Percentiles rank a stretch among this genome's conserved stretches.
Conservation (phyloP, 2,113 vertebrate genomes). For the Perca fluviatilis region DNA sequence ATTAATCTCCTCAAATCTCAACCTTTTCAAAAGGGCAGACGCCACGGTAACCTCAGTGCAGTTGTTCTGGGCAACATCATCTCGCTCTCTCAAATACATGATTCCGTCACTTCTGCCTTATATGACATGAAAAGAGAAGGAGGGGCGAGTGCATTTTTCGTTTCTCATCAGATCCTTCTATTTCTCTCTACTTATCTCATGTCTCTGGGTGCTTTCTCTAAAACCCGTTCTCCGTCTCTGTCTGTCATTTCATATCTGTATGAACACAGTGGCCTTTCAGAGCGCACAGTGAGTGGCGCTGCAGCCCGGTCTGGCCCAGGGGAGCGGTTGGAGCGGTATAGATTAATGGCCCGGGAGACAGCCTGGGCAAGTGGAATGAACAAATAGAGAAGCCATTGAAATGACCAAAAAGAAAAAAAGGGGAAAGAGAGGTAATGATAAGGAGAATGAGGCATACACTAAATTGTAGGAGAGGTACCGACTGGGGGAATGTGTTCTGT, state of each 20-base stretch:
- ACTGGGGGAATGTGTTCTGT: constrained; percentile 40
- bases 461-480: constrained; percentile 32
- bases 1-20: constrained; percentile 74
- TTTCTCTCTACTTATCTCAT: constrained; percentile 62
- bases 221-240: constrained; percentile 70
- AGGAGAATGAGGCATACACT: constrained; percentile 53
- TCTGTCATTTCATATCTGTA: constrained; percentile 70
- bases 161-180: constrained; percentile 35
- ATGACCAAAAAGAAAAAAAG: constrained; percentile 38
- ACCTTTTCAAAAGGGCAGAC: constrained; percentile 72
- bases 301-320: constrained; percentile 55
- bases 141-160: constrained; percentile 8
- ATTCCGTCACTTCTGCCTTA: constrained; percentile 51
- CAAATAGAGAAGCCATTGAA: constrained; percentile 66
- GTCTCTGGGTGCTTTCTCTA: constrained; percentile 64
- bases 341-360: constrained; percentile 77
- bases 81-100: constrained; percentile 44
- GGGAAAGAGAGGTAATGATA: constrained; percentile 41
- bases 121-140: constrained; percentile 29
- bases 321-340: constrained; percentile 58
- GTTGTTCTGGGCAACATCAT: constrained; percentile 42
- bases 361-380: constrained; percentile 74
- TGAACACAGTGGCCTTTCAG: constrained; percentile 73
- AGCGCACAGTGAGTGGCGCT: constrained; percentile 55
- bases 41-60: constrained; percentile 42